Base-by-base conservation (phyloP, 1,140 invertebrate genomes). In the Drosophila funebris region DNA sequence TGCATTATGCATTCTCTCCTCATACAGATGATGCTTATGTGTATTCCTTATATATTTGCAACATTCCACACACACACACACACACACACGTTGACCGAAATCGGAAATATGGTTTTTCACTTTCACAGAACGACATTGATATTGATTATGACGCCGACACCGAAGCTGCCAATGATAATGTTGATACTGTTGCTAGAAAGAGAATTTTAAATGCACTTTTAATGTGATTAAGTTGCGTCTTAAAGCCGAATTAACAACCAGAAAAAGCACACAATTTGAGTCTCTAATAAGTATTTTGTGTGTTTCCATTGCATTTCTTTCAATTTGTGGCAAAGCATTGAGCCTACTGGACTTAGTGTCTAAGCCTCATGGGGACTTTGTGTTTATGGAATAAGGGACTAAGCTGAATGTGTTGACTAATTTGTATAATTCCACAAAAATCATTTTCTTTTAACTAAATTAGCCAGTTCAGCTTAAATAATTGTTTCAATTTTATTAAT, bases 181-280 rank as follows among this genome's bases (percentile, higher is more conserved):
- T n/a, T n/a, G 39, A 16, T 41, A 4, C 22, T 46, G 43, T 14
- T 36, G 11, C 11, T 11, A 36, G 50, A 84, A 84, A 84, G 80
- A 67, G 80, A 84, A 84, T 84, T 79, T 84, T 56, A 73, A 84
- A 84, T 84, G 80, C 68, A 39, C 68, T 46, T 76, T 73, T 79
- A 84, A 84, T 79, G 80, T 84, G 80, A 84, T 84, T 84, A 76
- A 79, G 41, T 48, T 36, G 43, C 66, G 67, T 76, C 67, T 76
- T 75, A 76, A 50, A 66, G 36, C 58, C 18, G 3, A 22, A 3
- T 14, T 46, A n/a, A 36, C 3, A 36, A 11, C 43, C 43, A 53
- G 43, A 53, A 57, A 69, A 33, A 33, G 31, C 0, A 33, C 9
- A 9, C 31, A 9, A n/a, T 36, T 36, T n/a, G n/a, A 0, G 24